phyloP scores from a whole-genome alignment of 2,888 invertebrate species.

The Uloborus plumipes region DNA sequence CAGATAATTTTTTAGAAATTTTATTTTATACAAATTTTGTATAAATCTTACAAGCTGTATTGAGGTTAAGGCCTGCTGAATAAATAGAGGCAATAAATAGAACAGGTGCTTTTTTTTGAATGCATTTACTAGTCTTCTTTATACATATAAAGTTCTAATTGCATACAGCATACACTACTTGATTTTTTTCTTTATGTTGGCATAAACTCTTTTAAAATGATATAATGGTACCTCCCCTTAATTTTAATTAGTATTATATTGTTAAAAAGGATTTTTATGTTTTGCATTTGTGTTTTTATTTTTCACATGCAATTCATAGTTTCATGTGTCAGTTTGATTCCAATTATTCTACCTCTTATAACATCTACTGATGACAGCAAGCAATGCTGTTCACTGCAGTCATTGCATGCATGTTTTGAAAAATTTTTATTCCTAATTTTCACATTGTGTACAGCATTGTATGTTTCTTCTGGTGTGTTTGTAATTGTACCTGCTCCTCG shows the following conservation, averaged over 20 bases:
- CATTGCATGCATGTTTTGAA: slow-evolving; percentile 30
- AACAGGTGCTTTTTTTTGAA: background rate
- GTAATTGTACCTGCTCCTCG: slow-evolving; percentile 55
- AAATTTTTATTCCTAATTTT: slow-evolving; percentile 23
- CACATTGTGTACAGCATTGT: slow-evolving; percentile 33
- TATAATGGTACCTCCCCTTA: background rate
- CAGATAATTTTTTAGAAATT: background rate
- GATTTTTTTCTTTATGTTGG: background rate
- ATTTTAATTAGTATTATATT: background rate
- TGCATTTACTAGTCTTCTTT: slow-evolving; percentile 6
- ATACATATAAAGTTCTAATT: background rate
- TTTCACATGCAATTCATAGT: no score
- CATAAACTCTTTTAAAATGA: background rate
- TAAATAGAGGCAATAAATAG: background rate
- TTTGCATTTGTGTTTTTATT: no score
- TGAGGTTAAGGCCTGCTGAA: background rate
- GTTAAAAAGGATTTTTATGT: no score
- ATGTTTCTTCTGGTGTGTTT: slow-evolving; percentile 49
- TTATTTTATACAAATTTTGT: background rate
- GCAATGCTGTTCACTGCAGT: slow-evolving; percentile 16
- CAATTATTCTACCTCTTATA: slow-evolving; percentile 13
- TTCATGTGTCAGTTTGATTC: slow-evolving; percentile 1
- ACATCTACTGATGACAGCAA: slow-evolving; percentile 23
- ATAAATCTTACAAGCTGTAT: slow-evolving; percentile 3
- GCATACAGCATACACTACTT: no score